Evolutionary conservation across 2,113 vertebrate genomes (phyloP).

Genomic region (Gulo gulo): DNA sequence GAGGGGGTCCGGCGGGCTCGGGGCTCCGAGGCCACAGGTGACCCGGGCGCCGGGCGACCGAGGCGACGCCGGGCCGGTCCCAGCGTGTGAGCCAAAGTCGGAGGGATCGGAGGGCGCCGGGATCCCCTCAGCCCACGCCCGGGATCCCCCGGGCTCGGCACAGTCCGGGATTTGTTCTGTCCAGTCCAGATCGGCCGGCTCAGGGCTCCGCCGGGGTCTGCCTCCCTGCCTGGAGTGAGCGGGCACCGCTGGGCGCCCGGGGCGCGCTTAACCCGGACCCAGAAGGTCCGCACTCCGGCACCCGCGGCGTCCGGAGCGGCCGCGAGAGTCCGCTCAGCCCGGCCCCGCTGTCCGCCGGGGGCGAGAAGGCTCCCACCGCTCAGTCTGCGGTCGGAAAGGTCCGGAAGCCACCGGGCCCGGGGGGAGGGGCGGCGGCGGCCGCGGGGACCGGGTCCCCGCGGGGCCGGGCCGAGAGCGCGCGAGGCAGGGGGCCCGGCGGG

Average conservation of each 20-base stretch:
- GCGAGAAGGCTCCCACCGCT: not conserved
- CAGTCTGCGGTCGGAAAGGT: not conserved
- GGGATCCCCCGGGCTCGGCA: conserved; percentile 32
- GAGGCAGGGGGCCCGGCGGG: not conserved
- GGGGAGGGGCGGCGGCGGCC: not conserved
- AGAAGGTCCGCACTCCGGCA: conserved; percentile 14
- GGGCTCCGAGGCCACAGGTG: conserved; percentile 69
- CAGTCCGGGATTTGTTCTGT: conserved; percentile 15
- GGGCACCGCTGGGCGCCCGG: not conserved
- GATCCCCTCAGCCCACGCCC: conserved; percentile 53
- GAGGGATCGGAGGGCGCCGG: conserved; percentile 34
- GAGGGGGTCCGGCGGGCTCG: conserved; percentile 6
- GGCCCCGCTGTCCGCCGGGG: not conserved
- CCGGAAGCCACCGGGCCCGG: not conserved
- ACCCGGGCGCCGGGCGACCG: conserved; percentile 21
- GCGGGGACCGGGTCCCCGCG: not conserved
- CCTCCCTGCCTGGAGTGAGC: not conserved
- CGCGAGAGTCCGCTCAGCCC: not conserved
- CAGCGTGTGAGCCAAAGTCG: conserved; percentile 46
- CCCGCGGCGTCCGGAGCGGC: conserved; percentile 36
- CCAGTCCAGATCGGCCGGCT: conserved; percentile 22
- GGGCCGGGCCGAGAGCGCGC: not conserved
- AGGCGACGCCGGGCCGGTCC: conserved; percentile 30
- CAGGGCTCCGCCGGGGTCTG: not conserved
- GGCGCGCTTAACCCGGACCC: conserved; percentile 20